phyloP scores from a whole-genome alignment of 92 coral and sea anemone genomes.

The Palythoa caribaeorum region DNA sequence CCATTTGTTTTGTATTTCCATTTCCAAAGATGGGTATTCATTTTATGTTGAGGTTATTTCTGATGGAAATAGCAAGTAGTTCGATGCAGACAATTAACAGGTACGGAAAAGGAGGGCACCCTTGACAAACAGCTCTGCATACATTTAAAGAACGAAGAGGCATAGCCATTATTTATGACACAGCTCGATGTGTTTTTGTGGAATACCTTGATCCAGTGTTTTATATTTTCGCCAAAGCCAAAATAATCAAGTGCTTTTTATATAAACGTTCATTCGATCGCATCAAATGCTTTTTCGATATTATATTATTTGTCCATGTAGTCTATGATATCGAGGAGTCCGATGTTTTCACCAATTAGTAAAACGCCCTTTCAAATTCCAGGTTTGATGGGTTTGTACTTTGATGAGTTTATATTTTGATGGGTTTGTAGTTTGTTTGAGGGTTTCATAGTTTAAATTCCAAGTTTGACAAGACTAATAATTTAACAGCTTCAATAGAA shows the following conservation, averaged over 20 bases:
- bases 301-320: neutral
- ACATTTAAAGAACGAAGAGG: conserved; percentile 32
- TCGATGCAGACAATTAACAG: conserved; percentile 23
- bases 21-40: neutral
- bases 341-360: conserved; percentile 17
- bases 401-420: too few relatives aligned
- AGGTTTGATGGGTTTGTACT: conserved; percentile 19
- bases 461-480: too few relatives aligned
- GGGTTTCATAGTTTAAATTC: too few relatives aligned
- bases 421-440: too few relatives aligned
- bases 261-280: conserved; percentile 19
- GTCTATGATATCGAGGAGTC: conserved; percentile 36
- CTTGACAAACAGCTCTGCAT: conserved; percentile 35
- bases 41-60: conserved; percentile 5
- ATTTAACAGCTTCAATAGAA: too few relatives aligned
- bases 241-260: neutral
- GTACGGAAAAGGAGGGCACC: neutral
- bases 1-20: too few relatives aligned
- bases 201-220: conserved; percentile 8
- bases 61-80: conserved; percentile 23
- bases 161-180: neutral
- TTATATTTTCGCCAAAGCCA: conserved; percentile 4
- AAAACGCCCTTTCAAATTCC: conserved; percentile 25
- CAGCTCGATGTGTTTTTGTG: conserved; percentile 16
- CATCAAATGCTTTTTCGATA: conserved; percentile 31